Evolutionary conservation across 2,888 invertebrate genomes (phyloP), one percentile per base, ranked within the genome.

Genomic region (Brenthis hecate): DNA sequence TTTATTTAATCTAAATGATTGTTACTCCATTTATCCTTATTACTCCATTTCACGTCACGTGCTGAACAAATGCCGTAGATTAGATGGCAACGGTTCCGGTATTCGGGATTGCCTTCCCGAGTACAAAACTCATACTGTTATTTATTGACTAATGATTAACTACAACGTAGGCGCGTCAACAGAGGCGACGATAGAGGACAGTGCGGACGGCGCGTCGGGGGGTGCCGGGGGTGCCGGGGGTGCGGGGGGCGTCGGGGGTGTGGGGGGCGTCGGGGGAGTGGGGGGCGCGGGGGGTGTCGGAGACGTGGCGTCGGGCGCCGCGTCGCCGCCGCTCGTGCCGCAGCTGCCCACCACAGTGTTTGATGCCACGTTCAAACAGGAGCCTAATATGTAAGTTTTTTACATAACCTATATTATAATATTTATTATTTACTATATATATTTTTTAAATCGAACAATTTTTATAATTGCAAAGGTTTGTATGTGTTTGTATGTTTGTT

Each of bases 291-390:
- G 61, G 78, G 80, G 2, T 72, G 80, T 4, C 78, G 85, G 14
- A 83, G 62, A 69, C 66, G 62, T 6, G 1, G 65, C 87, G 47
- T 83, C 85, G 36, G 63, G 76, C 55, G 78, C 80, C 2, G 72
- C 82, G 3, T 81, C 87, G 6, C 85, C 89, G 23, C 84, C 87
- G 50, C 85, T 86, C 13, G 87, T 84, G 75, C 81, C 83, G 71
- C 82, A 80, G 72, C 76, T 80, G 50, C 79, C 85, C 0, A 71
- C 82, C 58, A 75, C 82, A 32, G 85, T 83, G 77, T 78, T 88
- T 68, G 85, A 87, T 56, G 81, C 86, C 43, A 74, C 78, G 75
- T 92, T 92, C 85, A 92, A 92, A 73, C 90, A 91, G 81, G 92
- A 92, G 76, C 92, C 92, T 68, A 72, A 75, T 47, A 62, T 66